Evolutionary conservation across 2,888 invertebrate genomes (phyloP), one percentile per base, ranked within the genome.

Genomic region (Synergus laeviventris): DNA sequence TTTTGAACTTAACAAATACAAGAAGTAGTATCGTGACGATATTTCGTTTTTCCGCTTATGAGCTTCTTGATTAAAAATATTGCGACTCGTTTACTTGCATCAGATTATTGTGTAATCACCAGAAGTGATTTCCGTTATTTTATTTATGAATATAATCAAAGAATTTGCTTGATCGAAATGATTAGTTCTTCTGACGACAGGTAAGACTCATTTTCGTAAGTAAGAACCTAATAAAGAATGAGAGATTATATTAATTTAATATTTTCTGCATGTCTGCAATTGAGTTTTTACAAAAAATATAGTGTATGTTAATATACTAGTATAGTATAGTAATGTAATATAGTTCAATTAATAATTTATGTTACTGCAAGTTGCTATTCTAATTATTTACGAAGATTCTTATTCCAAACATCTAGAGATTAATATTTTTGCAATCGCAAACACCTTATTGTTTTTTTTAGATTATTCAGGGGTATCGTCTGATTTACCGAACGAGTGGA

Each of bases 381-480:
- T 12, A 21, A 21, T 49, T n/a, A 49, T 8, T 49, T 5, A n/a
- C 7, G 7, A 49, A 18, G 4, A 11, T 21, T 21, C 2, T 4
- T 3, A 21, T 56, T 56, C 11, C 2, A 12, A 4, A 8, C 56
- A 56, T 21, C 4, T 21, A 21, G 12, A 56, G 18, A 49, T 49
- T 49, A 31, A 42, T 45, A 16, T 31, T 31, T 8, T 45, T 49
- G n/a, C 42, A 66, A 45, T 42, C 24, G 66, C 49, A 70, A 66
- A 70, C 24, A 31, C 70, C 14, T 42, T 36, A 39, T 77, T 62
- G n/a, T 76, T 82, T 77, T 81, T 89, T 90, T 74, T 89, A 90
- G 89, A 90, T 88, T 89, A 90, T 82, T 84, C 90, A 84, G 86
- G 87, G 77, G 81, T 87, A 78, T 86, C 88, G 18, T 79, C 84